These are phyloP conservation scores for Hirtodrosophila confusa DNA, from an alignment of 2,888 invertebrate species.

Conservation along the genomic window DNA sequence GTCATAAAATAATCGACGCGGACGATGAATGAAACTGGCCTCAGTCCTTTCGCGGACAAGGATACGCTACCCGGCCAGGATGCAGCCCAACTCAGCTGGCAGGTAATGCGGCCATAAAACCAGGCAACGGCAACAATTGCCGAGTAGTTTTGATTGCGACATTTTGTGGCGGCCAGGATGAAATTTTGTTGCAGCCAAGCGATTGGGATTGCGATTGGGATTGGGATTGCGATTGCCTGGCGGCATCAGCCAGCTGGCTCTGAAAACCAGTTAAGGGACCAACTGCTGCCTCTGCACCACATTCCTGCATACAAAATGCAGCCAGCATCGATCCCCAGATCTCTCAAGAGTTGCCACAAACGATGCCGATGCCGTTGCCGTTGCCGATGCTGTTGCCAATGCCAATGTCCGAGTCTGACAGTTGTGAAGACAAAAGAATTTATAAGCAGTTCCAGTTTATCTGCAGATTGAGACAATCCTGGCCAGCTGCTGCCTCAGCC, in stretches of 20 bases:
- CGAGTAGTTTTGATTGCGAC: slow-evolving; percentile 13
- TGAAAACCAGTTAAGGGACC: slow-evolving; percentile 56
- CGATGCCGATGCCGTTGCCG: slow-evolving; percentile 16
- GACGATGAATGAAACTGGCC: slow-evolving; percentile 24
- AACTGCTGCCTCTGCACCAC: slow-evolving; percentile 8
- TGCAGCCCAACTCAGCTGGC: background rate
- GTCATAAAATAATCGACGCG: slow-evolving; percentile 73
- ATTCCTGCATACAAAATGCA: slow-evolving; percentile 43
- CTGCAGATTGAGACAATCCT: slow-evolving; percentile 68
- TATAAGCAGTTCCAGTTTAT: slow-evolving; percentile 73
- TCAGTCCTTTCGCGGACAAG: background rate
- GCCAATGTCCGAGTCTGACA: slow-evolving; percentile 17
- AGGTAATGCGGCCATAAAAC: slow-evolving; percentile 31
- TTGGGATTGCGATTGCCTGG: too few relatives aligned
- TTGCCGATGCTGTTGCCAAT: background rate
- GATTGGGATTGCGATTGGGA: too few relatives aligned
- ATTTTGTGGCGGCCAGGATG: slow-evolving; percentile 4
- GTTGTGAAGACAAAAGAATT: slow-evolving; percentile 64
- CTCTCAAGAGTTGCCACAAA: slow-evolving; percentile 11
- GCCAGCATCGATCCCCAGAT: slow-evolving; percentile 27
- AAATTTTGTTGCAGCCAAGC: slow-evolving; percentile 1
- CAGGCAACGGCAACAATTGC: slow-evolving; percentile 17
- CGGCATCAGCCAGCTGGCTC: background rate
- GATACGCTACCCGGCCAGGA: background rate
- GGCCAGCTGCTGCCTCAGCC: slow-evolving; percentile 34